Percentiles rank a stretch among this genome's conserved stretches.
phyloP scores from a whole-genome alignment of 2,888 invertebrate species.

The Exephanes ischioxanthus region DNA sequence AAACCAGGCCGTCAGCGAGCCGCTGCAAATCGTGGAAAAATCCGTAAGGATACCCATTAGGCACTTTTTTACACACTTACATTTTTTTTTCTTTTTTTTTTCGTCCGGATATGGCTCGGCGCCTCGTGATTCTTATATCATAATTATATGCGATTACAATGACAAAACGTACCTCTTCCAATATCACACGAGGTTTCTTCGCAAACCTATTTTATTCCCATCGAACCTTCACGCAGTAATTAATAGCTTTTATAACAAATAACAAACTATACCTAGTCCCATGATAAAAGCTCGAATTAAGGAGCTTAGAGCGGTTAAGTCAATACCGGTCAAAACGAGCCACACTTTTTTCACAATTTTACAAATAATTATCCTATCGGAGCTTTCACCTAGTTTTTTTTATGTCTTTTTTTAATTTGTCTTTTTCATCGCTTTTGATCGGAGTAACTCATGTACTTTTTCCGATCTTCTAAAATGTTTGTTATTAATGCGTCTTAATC shows the following conservation, averaged over 20 bases:
- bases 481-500: neutral
- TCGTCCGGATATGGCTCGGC: slow-evolving; percentile 38
- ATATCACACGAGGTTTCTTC: slow-evolving; percentile 21
- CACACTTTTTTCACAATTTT: neutral
- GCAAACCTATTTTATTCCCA: neutral
- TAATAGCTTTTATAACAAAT: slow-evolving; percentile 30
- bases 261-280: slow-evolving; percentile 15
- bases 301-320: neutral
- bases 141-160: slow-evolving; percentile 32
- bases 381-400: neutral
- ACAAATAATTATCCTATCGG: neutral
- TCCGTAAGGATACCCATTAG: slow-evolving; percentile 52
- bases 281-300: neutral
- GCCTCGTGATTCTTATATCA: slow-evolving; percentile 44
- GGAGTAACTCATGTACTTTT: neutral
- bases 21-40: slow-evolving; percentile 36
- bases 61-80: slow-evolving; percentile 58
- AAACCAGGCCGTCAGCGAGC: slow-evolving; percentile 31
- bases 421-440: neutral
- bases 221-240: slow-evolving; percentile 24
- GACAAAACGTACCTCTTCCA: slow-evolving; percentile 53
- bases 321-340: neutral
- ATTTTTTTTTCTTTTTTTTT: slow-evolving; percentile 19
- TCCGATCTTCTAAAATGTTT: neutral
- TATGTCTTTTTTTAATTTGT: neutral